These are phyloP conservation scores for Dascillus cervinus DNA, from an alignment of 2,888 invertebrate genomes.

Conservation along the genomic window DNA sequence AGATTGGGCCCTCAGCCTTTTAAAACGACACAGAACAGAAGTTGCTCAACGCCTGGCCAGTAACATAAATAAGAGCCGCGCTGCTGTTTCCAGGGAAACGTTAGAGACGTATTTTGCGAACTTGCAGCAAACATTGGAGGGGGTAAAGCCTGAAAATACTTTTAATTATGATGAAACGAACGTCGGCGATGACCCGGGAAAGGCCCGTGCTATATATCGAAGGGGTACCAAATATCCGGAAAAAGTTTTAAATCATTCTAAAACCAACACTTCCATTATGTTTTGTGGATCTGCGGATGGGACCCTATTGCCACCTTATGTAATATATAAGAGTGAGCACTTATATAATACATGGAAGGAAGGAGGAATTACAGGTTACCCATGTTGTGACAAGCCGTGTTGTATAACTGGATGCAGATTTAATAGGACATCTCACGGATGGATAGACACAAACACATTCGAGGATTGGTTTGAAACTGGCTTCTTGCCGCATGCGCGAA, in stretches of 20 bases:
- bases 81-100: constrained; percentile 2
- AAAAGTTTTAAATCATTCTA: constrained; percentile 25
- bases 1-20: constrained; percentile 16
- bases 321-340: constrained; percentile 9
- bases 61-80: constrained; percentile 3
- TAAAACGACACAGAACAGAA: constrained; percentile 20
- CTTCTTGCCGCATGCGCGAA: too few relatives aligned
- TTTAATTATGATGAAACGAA: constrained; percentile 20
- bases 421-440: too few relatives aligned
- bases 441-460: too few relatives aligned
- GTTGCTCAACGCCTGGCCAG: constrained; percentile 5
- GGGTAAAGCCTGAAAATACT: constrained; percentile 2
- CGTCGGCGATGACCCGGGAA: constrained; percentile 28
- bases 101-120: constrained; percentile 4
- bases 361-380: too few relatives aligned
- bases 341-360: constrained; percentile 26
- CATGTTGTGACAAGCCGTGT: constrained; percentile 30
- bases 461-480: too few relatives aligned
- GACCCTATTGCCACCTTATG: too few relatives aligned
- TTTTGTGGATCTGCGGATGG: constrained; percentile 23
- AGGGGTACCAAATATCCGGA: constrained; percentile 6
- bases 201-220: constrained; percentile 13
- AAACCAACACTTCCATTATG: constrained; percentile 24
- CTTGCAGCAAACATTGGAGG: constrained; percentile 4
- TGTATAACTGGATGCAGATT: too few relatives aligned